phyloP scores from a whole-genome alignment of 2,113 vertebrate species.

The Rutilus rutilus region DNA sequence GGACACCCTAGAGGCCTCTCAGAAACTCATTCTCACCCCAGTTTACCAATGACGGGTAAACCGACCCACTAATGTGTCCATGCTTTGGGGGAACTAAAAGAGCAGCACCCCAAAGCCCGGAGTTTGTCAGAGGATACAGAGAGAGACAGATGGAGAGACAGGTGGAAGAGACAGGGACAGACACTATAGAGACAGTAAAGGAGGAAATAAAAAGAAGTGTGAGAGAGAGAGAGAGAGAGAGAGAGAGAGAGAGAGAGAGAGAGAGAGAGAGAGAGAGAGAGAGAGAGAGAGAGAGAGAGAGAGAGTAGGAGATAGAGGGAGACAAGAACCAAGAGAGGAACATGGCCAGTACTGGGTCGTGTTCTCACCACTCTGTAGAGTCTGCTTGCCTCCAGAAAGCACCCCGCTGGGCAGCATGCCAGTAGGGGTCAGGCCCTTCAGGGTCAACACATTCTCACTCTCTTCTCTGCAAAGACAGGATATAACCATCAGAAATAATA shows the following conservation, averaged over 20 bases:
- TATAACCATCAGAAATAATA: neutral
- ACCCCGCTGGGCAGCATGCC: slow-evolving; percentile 85
- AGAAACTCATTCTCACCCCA: slow-evolving; percentile 52
- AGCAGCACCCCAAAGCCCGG: slow-evolving; percentile 53
- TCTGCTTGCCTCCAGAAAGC: slow-evolving; percentile 82
- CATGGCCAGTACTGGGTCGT: slow-evolving; percentile 5
- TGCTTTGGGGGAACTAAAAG: slow-evolving; percentile 51
- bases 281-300: slow-evolving; percentile 20
- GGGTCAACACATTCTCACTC: slow-evolving; percentile 84
- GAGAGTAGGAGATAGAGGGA: slow-evolving; percentile 35
- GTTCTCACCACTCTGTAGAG: slow-evolving; percentile 81
- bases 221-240: neutral
- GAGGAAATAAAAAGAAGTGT: neutral
- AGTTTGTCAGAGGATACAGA: slow-evolving; percentile 55
- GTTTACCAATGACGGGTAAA: slow-evolving; percentile 53
- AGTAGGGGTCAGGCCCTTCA: slow-evolving; percentile 83
- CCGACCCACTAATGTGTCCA: slow-evolving; percentile 53
- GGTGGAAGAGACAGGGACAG: slow-evolving; percentile 42
- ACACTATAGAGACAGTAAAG: neutral
- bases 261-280: neutral
- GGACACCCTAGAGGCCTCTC: slow-evolving; percentile 20
- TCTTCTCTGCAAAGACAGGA: slow-evolving; percentile 74
- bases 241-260: slow-evolving; percentile 15
- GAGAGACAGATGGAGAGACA: slow-evolving; percentile 53
- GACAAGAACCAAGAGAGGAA: slow-evolving; percentile 16